Percentiles rank a stretch among this genome's conserved stretches.
Conservation (phyloP, 2,797 vertebrate genomes). For the Sebastes minor region DNA sequence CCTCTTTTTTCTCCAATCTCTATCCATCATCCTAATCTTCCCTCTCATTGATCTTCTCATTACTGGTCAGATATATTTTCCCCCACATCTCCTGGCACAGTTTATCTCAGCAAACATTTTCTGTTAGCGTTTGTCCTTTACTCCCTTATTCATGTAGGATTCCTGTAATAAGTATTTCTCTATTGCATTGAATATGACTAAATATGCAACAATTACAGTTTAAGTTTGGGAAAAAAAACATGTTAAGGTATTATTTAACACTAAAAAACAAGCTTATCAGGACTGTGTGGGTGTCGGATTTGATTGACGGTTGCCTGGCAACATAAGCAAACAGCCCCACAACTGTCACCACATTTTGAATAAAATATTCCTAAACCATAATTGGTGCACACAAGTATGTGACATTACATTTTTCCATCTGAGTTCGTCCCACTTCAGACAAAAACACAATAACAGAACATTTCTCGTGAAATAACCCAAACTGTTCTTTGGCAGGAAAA, state of each 20-base stretch:
- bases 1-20: slow-evolving; percentile 32
- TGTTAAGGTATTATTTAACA: neutral
- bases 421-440: neutral
- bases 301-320: neutral
- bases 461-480: neutral
- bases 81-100: slow-evolving; percentile 16
- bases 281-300: neutral
- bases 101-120: slow-evolving; percentile 43
- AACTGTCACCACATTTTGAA: neutral
- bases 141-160: neutral
- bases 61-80: slow-evolving; percentile 56
- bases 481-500: neutral
- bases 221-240: neutral
- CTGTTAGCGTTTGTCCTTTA: slow-evolving; percentile 2
- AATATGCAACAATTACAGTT: neutral
- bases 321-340: neutral
- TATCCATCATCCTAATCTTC: slow-evolving; percentile 69
- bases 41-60: slow-evolving; percentile 67
- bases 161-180: neutral
- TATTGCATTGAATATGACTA: neutral
- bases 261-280: neutral
- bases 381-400: neutral
- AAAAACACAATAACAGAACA: neutral
- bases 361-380: neutral
- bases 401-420: neutral